Percentiles rank a stretch among this genome's conserved stretches.
Evolutionary conservation across 2,888 invertebrate species (phyloP).

Genomic region (Aleiodes testaceus): DNA sequence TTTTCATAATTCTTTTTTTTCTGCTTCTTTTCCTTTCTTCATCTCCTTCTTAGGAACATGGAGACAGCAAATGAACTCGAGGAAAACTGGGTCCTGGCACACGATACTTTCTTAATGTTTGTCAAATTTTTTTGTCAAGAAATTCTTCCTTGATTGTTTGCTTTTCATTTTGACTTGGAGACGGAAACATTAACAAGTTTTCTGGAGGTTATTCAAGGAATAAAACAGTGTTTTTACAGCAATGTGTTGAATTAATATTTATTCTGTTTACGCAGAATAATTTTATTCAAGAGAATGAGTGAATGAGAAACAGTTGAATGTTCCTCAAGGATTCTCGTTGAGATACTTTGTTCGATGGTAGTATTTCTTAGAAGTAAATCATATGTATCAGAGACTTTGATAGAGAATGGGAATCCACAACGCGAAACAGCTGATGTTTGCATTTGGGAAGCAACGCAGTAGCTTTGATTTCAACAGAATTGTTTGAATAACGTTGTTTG

Average conservation of each 20-base stretch:
- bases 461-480: constrained; percentile 33
- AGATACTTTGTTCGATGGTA: no score
- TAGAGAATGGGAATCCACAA: constrained; percentile 5
- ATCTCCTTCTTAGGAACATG: constrained; percentile 2
- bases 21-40: not conserved
- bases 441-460: not conserved
- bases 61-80: constrained; percentile 3
- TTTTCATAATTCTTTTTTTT: not conserved
- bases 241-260: constrained; percentile 5
- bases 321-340: not conserved
- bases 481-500: constrained; percentile 39
- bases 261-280: not conserved
- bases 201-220: constrained; percentile 8
- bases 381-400: constrained; percentile 1
- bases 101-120: constrained; percentile 6
- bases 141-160: not conserved
- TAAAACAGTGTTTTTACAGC: not conserved
- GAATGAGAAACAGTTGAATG: not conserved
- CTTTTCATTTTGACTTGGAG: not conserved
- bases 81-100: constrained; percentile 21
- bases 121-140: not conserved
- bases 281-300: not conserved
- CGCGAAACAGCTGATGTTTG: constrained; percentile 29
- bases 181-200: constrained; percentile 9
- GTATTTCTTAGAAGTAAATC: not conserved